Evolutionary conservation across 2,113 vertebrate genomes (phyloP).

Genomic region (Ptilorrhoa leucosticta): DNA sequence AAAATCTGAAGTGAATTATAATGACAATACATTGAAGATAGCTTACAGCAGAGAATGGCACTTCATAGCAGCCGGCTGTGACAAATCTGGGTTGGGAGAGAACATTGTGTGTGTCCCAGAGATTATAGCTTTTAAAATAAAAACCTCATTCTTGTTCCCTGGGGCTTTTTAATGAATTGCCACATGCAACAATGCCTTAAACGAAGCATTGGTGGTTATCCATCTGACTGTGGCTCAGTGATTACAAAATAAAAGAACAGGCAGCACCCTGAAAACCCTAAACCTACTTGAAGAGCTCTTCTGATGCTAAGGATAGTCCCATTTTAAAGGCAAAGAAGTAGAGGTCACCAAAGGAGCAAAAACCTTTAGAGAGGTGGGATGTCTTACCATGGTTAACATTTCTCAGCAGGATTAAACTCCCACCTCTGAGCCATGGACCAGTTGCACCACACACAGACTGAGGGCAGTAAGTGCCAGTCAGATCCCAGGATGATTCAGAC

Average conservation of each 20-base stretch:
- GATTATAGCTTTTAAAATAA: constrained; percentile 51
- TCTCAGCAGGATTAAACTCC: background rate
- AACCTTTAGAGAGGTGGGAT: background rate
- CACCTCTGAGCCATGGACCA: background rate
- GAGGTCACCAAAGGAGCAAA: background rate
- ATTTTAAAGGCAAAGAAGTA: background rate
- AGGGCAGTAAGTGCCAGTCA: background rate
- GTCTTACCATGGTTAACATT: fast-evolving
- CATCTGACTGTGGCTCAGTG: background rate
- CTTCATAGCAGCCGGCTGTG: background rate
- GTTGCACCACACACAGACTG: background rate
- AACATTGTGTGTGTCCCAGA: constrained; percentile 24
- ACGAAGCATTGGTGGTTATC: background rate
- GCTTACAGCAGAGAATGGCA: background rate
- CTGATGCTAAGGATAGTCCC: background rate
- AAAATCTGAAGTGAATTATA: constrained; percentile 11
- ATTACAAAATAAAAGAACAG: background rate
- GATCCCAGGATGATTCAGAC: background rate
- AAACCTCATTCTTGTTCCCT: background rate
- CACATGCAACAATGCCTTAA: background rate
- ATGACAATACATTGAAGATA: constrained; percentile 22
- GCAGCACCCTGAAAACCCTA: background rate
- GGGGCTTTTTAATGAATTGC: constrained; percentile 24
- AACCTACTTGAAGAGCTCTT: background rate
- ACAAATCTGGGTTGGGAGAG: constrained; percentile 20